phyloP scores from a whole-genome alignment of 2,113 vertebrate species.

The Scartelaos histophorus region DNA sequence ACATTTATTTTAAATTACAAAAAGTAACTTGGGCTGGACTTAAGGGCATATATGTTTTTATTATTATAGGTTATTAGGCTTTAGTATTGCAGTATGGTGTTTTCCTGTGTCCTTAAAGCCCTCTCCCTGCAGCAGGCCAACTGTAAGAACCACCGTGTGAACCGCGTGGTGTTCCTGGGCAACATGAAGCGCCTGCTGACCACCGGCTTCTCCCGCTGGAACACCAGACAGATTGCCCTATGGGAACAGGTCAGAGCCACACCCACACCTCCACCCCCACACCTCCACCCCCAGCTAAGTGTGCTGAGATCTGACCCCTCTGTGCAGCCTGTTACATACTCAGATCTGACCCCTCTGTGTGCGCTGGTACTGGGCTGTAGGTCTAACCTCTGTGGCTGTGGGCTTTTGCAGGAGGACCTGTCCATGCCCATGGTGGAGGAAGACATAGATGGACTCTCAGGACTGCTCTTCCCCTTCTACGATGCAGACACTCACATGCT shows the following conservation, averaged over 20 bases:
- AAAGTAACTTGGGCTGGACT: too few species aligned
- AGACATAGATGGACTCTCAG: slow-evolving; percentile 94
- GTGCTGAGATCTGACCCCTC: slow-evolving; percentile 1
- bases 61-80: too few species aligned
- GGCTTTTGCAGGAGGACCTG: slow-evolving; percentile 81
- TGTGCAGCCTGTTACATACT: not conserved
- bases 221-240: slow-evolving; percentile 93
- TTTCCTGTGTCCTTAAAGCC: not conserved
- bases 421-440: slow-evolving; percentile 92
- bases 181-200: slow-evolving; percentile 91
- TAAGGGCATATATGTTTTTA: too few species aligned
- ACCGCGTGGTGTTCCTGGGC: slow-evolving; percentile 92
- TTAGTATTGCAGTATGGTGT: not conserved
- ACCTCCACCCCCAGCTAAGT: slow-evolving; percentile 11
- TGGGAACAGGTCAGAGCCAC: slow-evolving; percentile 91
- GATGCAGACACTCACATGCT: slow-evolving; percentile 96
- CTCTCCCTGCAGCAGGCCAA: slow-evolving; percentile 81
- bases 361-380: not conserved
- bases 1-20: too few species aligned
- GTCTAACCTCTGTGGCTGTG: slow-evolving; percentile 11
- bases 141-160: slow-evolving; percentile 94
- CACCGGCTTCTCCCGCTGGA: slow-evolving; percentile 94
- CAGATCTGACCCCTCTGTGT: not conserved
- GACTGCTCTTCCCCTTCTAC: slow-evolving; percentile 93
- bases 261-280: not conserved